phyloP scores from a whole-genome alignment of 2,797 vertebrate species.

The Acomys russatus region DNA sequence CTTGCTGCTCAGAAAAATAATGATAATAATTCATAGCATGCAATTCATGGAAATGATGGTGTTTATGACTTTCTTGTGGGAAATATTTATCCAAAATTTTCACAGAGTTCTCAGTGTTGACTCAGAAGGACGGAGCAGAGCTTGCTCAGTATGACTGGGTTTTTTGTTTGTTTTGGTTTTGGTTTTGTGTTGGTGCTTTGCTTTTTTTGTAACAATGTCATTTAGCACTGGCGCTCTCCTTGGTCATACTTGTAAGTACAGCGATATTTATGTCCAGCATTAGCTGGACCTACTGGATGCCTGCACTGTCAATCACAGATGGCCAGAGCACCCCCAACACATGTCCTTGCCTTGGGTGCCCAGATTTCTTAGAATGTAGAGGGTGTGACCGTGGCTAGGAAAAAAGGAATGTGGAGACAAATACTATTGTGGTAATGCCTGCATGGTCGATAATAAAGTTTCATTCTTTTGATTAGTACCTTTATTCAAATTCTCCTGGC shows the following conservation, averaged over 20 bases:
- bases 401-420: not conserved
- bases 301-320: not conserved
- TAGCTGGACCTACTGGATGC: not conserved
- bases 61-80: not conserved
- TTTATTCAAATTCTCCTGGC: slow-evolving; percentile 57
- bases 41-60: not conserved
- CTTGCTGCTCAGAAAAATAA: slow-evolving; percentile 42
- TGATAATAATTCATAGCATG: not conserved
- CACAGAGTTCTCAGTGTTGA: slow-evolving; percentile 39
- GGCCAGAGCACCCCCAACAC: not conserved
- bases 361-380: not conserved
- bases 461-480: not conserved
- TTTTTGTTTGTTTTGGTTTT: not conserved
- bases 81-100: slow-evolving; percentile 53
- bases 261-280: not conserved
- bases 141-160: not conserved
- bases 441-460: not conserved
- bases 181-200: not conserved
- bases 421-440: not conserved
- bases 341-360: not conserved
- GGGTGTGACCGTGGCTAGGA: not conserved
- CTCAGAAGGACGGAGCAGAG: not conserved
- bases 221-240: not conserved
- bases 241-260: not conserved
- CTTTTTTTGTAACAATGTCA: not conserved